phyloP scores from a whole-genome alignment of 2,888 invertebrate genomes.

The Galerucella nymphaeae region DNA sequence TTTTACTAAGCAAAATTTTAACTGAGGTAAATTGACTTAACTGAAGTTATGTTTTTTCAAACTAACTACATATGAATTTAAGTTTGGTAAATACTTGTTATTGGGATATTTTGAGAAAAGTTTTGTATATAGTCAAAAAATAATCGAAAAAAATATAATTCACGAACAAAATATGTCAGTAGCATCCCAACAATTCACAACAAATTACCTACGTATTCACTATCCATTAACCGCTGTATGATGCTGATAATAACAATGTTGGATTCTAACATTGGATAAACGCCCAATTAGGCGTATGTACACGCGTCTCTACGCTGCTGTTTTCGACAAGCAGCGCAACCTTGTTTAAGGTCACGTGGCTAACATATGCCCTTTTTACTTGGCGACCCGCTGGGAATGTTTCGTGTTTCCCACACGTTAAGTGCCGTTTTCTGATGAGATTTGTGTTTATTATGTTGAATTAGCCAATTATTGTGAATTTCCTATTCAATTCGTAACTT shows the following conservation, averaged over 20 bases:
- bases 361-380: constrained; percentile 52
- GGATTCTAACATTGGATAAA: constrained; percentile 43
- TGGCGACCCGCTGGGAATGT: constrained; percentile 55
- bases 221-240: constrained; percentile 39
- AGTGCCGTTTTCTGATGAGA: constrained; percentile 55
- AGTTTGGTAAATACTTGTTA: no score
- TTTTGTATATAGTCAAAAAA: not conserved
- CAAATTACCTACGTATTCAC: constrained; percentile 46
- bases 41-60: no score
- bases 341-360: constrained; percentile 56
- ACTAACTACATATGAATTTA: no score
- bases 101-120: no score
- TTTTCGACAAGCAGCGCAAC: constrained; percentile 52
- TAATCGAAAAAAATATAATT: not conserved
- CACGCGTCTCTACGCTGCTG: constrained; percentile 53
- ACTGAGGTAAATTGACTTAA: no score
- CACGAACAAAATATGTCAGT: not conserved
- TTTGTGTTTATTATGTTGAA: constrained; percentile 16
- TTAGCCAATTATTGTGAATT: not conserved
- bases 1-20: no score
- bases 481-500: no score
- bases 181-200: constrained; percentile 19
- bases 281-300: constrained; percentile 51
- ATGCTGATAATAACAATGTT: constrained; percentile 38
- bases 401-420: constrained; percentile 61